A percentile compares a stretch with the other conserved stretches of the same genome.
Conservation (phyloP, 2,113 vertebrate species). For the Mobula birostris region DNA sequence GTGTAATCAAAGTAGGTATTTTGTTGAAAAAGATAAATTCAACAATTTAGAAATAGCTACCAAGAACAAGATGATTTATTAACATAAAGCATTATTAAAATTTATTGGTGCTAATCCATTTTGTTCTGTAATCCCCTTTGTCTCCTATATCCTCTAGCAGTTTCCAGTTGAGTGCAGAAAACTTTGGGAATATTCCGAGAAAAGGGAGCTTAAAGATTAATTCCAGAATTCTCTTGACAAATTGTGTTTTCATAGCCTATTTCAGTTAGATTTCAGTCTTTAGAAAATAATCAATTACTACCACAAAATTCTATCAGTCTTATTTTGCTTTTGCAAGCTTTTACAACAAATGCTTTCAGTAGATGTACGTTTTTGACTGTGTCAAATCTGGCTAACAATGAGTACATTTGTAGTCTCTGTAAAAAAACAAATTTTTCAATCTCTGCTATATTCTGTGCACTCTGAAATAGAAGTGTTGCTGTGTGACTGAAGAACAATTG, state of each 20-base stretch:
- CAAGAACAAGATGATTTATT: neutral
- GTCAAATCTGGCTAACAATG: neutral
- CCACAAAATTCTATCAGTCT: neutral
- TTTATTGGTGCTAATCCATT: neutral
- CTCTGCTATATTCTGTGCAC: neutral
- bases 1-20: neutral
- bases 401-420: too few species aligned
- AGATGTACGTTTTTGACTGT: neutral
- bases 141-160: neutral
- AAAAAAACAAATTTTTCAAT: neutral
- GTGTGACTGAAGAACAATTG: neutral
- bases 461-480: neutral
- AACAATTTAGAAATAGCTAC: neutral
- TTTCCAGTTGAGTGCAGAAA: neutral
- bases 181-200: neutral
- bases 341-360: neutral
- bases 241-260: too few species aligned
- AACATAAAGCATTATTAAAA: conserved; percentile 2
- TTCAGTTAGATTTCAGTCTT: neutral
- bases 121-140: neutral
- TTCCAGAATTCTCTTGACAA: neutral
- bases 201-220: neutral
- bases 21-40: conserved; percentile 4
- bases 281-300: neutral
- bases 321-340: neutral